Percentiles rank a stretch among this genome's conserved stretches.
Evolutionary conservation across 2,113 vertebrate species (phyloP).

Genomic region (Daubentonia madagascariensis): DNA sequence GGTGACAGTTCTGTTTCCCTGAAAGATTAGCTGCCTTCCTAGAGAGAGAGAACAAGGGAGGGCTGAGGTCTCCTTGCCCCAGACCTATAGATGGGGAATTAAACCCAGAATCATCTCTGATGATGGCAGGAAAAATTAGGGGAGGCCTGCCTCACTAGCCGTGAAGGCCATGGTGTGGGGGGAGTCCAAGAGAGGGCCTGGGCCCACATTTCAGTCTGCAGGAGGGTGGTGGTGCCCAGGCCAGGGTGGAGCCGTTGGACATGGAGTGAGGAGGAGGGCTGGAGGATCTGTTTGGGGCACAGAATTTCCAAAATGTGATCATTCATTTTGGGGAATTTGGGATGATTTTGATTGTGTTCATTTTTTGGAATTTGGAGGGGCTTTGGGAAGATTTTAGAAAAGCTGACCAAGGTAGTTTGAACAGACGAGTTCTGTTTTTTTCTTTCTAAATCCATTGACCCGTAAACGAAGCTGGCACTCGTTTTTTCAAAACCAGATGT

Average conservation of each 20-base stretch:
- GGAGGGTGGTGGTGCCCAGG: background rate
- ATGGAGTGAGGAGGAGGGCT: background rate
- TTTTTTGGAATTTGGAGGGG: background rate
- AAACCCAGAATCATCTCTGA: background rate
- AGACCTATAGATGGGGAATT: background rate
- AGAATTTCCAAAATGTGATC: background rate
- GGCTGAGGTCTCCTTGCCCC: background rate
- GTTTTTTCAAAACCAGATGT: constrained; percentile 32
- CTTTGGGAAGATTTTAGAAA: background rate
- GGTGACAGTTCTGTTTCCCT: background rate
- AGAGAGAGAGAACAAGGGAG: background rate
- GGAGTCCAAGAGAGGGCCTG: background rate
- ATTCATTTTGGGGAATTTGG: background rate
- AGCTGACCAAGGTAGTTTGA: background rate
- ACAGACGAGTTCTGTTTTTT: background rate
- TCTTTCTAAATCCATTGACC: constrained; percentile 28
- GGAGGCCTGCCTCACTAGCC: too few species aligned
- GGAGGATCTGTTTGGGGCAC: background rate
- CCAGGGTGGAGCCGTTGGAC: background rate
- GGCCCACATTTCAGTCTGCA: background rate
- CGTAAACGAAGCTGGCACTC: background rate
- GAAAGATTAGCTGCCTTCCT: background rate
- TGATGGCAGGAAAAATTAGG: background rate
- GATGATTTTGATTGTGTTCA: too few species aligned
- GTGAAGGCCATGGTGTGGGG: fast-evolving